Evolutionary conservation across 2,888 invertebrate genomes (phyloP), one percentile per base, ranked within the genome.

Genomic region (Leptinotarsa juncta): DNA sequence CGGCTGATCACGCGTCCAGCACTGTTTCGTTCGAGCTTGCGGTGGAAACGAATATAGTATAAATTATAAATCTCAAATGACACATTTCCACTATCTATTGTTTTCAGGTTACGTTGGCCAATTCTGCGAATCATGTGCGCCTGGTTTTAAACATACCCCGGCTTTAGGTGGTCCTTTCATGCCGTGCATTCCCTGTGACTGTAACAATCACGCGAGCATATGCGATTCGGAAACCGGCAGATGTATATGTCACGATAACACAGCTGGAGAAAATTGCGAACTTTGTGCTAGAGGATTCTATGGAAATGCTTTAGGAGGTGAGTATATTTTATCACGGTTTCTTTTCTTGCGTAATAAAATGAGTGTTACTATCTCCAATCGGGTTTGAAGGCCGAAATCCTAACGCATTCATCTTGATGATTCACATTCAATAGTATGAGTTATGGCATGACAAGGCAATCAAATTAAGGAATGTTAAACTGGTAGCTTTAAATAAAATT

Each of bases 231-330:
- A 97, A 85, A 96, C 97, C 57, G 97, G 96, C 91, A 93, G 95
- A 78, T 99, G 99, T 88, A 98, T 97, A 84, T 99, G 99, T 86
- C 94, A 96, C 81, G 94, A 99, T 88, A 96, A 98, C 86, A 99
- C 99, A 0, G 94, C 94, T 0, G 99, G 99, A 3, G 96, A 96
- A 81, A 96, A 96, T 84, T 99, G 99, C 85, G 98, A 99, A 85
- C 91, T 95, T 4, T 99, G 99, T 86, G 95, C 95, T 1, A 92
- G 95, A 78, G 99, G 99, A 69, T 99, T 91, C 89, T 99, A 98
- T 85, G 99, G 99, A 51, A 96, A 98, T 86, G 97, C 99, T 0
- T 89, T 96, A 70, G 90, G 90, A 4, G 87, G 86, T 79, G 67
- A 71, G 62, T 62, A 7, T 71, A 26, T 42, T 42, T 42, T 12